Conservation (phyloP, 2,113 vertebrate species). For the Lipophrys pholis region DNA sequence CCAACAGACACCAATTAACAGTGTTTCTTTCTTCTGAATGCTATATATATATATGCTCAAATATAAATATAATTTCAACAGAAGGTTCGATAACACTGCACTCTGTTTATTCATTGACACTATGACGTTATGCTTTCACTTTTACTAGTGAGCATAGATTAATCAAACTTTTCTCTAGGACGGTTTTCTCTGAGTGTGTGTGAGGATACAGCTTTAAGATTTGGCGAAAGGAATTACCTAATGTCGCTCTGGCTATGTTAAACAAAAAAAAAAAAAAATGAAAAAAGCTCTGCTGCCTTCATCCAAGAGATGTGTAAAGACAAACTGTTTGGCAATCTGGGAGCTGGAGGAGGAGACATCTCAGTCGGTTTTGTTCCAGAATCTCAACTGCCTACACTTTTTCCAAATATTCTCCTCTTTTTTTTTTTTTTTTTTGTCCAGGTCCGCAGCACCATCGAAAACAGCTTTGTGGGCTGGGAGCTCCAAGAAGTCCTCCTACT, state of each 20-base stretch:
- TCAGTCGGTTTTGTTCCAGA: constrained; percentile 48
- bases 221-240: constrained; percentile 29
- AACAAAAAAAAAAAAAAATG: constrained; percentile 16
- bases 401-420: constrained; percentile 23
- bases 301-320: constrained; percentile 43
- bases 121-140: neutral
- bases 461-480: constrained; percentile 99
- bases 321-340: constrained; percentile 50
- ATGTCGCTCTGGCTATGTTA: constrained; percentile 21
- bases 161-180: neutral
- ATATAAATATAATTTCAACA: neutral
- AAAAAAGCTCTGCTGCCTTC: constrained; percentile 1
- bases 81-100: neutral
- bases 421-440: constrained; percentile 33
- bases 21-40: constrained; percentile 19
- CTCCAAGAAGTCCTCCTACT: constrained; percentile 95
- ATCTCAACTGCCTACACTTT: constrained; percentile 44
- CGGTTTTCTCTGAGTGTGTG: neutral
- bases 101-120: neutral
- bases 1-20: neutral
- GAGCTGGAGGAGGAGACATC: constrained; percentile 44
- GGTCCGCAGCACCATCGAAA: constrained; percentile 96
- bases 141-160: neutral
- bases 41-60: neutral
- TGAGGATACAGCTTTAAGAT: constrained; percentile 16